Evolutionary conservation across 2,113 vertebrate species (phyloP).

Genomic region (Cyprinodon variegatus): DNA sequence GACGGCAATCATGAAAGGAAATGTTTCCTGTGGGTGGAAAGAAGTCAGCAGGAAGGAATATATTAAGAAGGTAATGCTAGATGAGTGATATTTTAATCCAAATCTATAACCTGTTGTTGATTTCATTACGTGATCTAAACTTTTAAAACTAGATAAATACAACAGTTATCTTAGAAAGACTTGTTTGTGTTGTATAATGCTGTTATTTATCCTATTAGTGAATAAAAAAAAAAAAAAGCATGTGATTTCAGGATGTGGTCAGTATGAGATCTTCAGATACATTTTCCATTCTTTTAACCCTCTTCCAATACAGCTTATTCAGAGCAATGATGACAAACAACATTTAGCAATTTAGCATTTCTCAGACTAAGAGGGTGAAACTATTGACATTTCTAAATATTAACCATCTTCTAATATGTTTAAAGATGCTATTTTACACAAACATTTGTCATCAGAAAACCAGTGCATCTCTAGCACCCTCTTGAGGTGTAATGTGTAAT

Average conservation of each 20-base stretch:
- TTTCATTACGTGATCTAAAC: neutral
- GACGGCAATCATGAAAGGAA: neutral
- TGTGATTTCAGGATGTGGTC: neutral
- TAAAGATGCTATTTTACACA: neutral
- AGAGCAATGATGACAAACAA: no score
- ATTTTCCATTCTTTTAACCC: neutral
- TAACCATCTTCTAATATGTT: neutral
- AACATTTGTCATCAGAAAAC: neutral
- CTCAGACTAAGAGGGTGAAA: neutral
- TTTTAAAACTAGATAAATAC: neutral
- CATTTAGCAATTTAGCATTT: neutral
- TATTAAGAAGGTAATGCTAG: neutral
- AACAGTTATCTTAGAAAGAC: neutral
- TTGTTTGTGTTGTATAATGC: neutral
- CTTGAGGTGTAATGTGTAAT: conserved; percentile 22
- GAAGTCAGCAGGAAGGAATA: neutral
- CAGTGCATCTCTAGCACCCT: conserved; percentile 25
- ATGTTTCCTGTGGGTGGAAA: neutral
- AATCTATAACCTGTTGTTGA: neutral
- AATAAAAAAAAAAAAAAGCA: neutral
- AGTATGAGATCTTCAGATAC: neutral
- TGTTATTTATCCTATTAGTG: neutral
- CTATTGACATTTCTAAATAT: neutral
- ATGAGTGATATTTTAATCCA: conserved; percentile 13
- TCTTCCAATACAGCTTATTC: neutral